These are phyloP conservation scores for Frieseomelitta varia DNA, from an alignment of 1,140 invertebrate species.

Conservation along the genomic window DNA sequence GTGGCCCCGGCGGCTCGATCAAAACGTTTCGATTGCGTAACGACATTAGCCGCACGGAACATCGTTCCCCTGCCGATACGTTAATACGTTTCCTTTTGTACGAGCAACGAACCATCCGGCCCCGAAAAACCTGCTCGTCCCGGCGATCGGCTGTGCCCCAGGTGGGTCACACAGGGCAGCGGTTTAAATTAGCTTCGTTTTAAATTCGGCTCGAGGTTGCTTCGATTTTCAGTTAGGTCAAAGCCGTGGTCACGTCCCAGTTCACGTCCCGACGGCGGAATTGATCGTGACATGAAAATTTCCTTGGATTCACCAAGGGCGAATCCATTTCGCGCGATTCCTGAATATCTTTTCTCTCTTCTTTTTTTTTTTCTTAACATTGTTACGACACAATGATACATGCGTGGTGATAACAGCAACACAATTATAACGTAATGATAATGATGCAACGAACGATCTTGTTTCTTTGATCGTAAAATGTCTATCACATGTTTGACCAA, in stretches of 20 bases:
- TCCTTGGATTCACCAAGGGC: neutral
- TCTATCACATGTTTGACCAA: too few relatives aligned
- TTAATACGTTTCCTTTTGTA: neutral
- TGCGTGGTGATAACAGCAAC: too few relatives aligned
- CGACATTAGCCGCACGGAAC: neutral
- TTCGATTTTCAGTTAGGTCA: neutral
- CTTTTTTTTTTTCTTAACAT: too few relatives aligned
- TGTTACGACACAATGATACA: too few relatives aligned
- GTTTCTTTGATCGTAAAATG: too few relatives aligned
- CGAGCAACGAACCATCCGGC: too few relatives aligned
- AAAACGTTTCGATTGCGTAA: constrained; percentile 8
- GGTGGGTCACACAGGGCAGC: too few relatives aligned
- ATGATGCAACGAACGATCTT: too few relatives aligned
- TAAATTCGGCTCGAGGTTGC: neutral
- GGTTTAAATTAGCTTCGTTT: neutral
- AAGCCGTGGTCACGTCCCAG: neutral
- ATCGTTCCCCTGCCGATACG: neutral
- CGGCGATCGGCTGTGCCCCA: neutral
- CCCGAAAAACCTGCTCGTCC: neutral
- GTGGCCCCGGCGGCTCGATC: neutral
- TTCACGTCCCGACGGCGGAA: neutral
- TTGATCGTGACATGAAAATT: neutral
- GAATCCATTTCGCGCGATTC: neutral
- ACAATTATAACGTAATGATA: too few relatives aligned
- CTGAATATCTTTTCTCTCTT: too few relatives aligned